Percentiles rank a stretch among this genome's conserved stretches.
Evolutionary conservation across 2,797 vertebrate species (phyloP).

Genomic region (Gymnothorax javanicus): DNA sequence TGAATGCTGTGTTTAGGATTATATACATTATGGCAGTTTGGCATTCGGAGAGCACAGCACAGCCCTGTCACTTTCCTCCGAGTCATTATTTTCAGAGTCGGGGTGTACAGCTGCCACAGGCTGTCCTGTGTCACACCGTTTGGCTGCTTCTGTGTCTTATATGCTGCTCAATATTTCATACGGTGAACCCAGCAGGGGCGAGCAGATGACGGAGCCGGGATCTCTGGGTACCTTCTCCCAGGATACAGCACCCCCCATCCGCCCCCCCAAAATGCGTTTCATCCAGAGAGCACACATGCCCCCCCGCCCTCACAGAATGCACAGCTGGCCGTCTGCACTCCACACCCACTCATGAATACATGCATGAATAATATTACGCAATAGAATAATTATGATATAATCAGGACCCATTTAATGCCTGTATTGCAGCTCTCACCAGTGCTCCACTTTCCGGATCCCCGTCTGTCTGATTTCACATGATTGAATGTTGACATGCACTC

Average conservation of each 20-base stretch:
- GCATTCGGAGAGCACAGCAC: neutral
- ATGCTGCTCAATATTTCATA: slow-evolving; percentile 5
- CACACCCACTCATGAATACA: neutral
- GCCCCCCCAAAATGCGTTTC: neutral
- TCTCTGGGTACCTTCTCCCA: neutral
- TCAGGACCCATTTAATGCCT: too few relatives aligned
- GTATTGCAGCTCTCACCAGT: too few relatives aligned
- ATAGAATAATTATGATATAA: too few relatives aligned
- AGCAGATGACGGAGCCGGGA: neutral
- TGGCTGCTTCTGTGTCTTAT: neutral
- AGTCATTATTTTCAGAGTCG: neutral
- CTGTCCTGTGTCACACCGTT: neutral
- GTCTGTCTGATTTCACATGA: too few relatives aligned
- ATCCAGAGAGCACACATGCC: neutral
- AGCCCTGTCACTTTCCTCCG: neutral
- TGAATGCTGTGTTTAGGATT: neutral
- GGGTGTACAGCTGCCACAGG: neutral
- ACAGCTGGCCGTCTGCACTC: neutral
- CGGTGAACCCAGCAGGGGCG: neutral
- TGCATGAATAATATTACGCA: neutral
- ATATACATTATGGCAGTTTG: slow-evolving; percentile 1
- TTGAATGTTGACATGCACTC: too few relatives aligned
- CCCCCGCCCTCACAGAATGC: neutral
- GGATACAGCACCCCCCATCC: neutral
- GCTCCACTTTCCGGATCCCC: too few relatives aligned